Evolutionary conservation across 92 coral and sea anemone genomes (phyloP).

Genomic region (Siderastrea radians): DNA sequence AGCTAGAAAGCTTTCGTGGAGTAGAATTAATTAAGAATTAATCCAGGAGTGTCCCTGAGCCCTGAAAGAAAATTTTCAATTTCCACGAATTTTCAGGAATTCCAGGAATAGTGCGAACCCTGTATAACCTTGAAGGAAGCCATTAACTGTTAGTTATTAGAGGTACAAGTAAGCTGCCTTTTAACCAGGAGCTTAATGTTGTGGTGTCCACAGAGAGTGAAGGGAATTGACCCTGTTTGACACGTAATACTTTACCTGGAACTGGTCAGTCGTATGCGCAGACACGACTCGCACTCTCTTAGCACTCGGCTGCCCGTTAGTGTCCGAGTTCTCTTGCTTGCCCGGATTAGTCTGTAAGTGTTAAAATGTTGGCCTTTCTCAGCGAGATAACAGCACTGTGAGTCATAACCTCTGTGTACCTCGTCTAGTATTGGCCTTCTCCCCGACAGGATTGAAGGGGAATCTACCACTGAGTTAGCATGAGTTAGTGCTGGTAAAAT

Average conservation of each 20-base stretch:
- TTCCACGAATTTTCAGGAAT: too few species aligned
- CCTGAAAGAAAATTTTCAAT: too few species aligned
- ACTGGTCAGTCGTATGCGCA: constrained; percentile 93
- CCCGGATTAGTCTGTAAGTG: constrained; percentile 91
- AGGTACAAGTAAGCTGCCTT: neutral
- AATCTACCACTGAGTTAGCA: neutral
- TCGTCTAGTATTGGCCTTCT: constrained; percentile 53
- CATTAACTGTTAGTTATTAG: neutral
- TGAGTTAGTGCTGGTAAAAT: neutral
- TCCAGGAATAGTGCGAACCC: too few species aligned
- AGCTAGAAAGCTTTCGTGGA: too few species aligned
- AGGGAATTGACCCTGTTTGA: constrained; percentile 28
- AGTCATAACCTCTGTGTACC: constrained; percentile 42
- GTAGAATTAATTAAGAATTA: too few species aligned
- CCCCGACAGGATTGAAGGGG: neutral
- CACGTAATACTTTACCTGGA: constrained; percentile 79
- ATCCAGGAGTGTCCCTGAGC: too few species aligned
- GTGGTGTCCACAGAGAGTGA: constrained; percentile 22
- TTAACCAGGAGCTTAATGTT: neutral
- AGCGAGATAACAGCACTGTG: constrained; percentile 56
- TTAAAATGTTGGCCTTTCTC: constrained; percentile 61
- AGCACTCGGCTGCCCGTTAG: constrained; percentile 93
- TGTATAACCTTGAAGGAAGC: neutral
- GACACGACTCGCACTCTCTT: constrained; percentile 90
- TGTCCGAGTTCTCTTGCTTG: constrained; percentile 96